Evolutionary conservation across 2,888 invertebrate species (phyloP), one percentile per base, ranked within the genome.

Genomic region (Seira sanloemensis): DNA sequence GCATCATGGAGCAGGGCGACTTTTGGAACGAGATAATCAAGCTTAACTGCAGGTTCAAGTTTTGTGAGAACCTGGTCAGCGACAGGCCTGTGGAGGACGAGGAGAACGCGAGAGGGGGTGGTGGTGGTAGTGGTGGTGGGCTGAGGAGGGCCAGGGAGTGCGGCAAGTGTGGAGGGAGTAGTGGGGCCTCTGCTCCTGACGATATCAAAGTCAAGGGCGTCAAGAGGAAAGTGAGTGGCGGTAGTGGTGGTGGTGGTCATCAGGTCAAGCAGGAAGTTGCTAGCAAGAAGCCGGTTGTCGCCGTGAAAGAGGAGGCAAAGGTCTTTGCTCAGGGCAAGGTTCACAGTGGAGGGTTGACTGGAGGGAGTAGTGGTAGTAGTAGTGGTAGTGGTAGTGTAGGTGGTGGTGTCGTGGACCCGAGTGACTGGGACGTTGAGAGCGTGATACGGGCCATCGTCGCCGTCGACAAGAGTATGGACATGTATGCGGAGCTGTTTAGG

Each of bases 371-470:
- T 7, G 72, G 72, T 1, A 50, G 18, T 24, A 21, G 58, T 73
- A 62, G 73, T 24, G 21, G 50, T 9, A 19, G 19, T 46, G 9
- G 1, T 1, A 71, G 27, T 46, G 9, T 1, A 4, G 46, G 25
- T 2, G 46, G 66, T 2, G 37, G 24, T 21, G 26, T 9, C 0
- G 50, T n/a, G 2, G 91, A 91, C 71, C 96, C 96, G 24, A 93
- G 94, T 23, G 96, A 97, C 90, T 98, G 98, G 98, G 94, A 96
- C 18, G 97, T 98, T 24, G 98, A 98, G 90, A 97, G 98, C 91
- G 98, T 98, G 81, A 97, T 98, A 90, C 95, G 95, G 87, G 96
- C 96, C 91, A 97, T 98, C 87, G 95, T 95, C 80, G 94, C 95
- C 84, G 94, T 95, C 23, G 98, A 98, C 92, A 94, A 95, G 50